Evolutionary conservation across 1,140 invertebrate genomes (phyloP), one percentile per base, ranked within the genome.

Genomic region (Pararge aegeria): DNA sequence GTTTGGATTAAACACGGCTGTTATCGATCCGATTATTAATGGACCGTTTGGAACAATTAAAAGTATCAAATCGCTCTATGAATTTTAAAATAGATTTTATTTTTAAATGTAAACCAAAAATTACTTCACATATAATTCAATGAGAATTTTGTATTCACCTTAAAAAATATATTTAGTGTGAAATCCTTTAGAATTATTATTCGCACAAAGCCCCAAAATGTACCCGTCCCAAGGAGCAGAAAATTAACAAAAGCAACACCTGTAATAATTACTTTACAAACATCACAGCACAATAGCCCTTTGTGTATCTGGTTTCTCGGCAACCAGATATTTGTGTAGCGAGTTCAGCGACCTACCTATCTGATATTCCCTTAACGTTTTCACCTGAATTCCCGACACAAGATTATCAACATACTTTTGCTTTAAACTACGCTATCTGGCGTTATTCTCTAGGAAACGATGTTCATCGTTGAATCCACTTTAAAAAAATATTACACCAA

Each of bases 361-460:
- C 46, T 86, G 85, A 83, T 83, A 86, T 63, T 88, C 85, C 20
- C 83, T 69, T 21, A 88, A 51, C 2, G 82, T 85, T 53, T 73
- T 70, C 16, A 86, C 75, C 54, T 64, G 56, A 5, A 80, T 83
- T 10, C 85, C 82, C 1, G 85, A 83, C n/a, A 88, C 68, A 4
- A 70, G 37, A 38, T 80, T 77, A 52, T 85, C 73, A 6, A 75
- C 59, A 61, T 86, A 83, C 49, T 83, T 88, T 42, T 0, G 83
- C 65, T 46, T 61, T 75, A 42, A 78, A 81, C 19, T 87, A 58
- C 60, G 67, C 27, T 75, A 76, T 34, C 68, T 72, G 3, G 15
- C 64, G 9, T 58, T 59, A 34, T 46, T 34, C 30, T 34, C 7
- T 7, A 34, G n/a, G 7, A 34, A 7, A 4, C 10, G 5, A 0